Evolutionary conservation across 2,797 vertebrate species (phyloP).

Genomic region (Pempheris klunzingeri): DNA sequence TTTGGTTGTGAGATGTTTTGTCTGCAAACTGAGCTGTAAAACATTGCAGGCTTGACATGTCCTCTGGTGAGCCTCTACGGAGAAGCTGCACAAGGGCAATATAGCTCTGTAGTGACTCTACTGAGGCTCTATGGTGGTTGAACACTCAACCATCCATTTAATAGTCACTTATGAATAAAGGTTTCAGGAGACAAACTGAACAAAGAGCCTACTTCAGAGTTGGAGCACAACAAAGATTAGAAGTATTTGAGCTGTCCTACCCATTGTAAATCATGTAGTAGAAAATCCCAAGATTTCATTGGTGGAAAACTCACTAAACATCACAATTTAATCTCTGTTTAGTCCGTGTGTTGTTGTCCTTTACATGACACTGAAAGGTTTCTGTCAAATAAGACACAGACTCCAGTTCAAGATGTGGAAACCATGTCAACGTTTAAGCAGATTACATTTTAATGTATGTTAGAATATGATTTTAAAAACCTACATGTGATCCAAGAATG

Average conservation of each 20-base stretch:
- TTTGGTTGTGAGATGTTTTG: conserved; percentile 84
- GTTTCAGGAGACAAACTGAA: conserved; percentile 53
- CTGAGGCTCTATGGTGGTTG: conserved; percentile 54
- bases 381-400: conserved; percentile 58
- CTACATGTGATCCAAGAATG: conserved; percentile 51
- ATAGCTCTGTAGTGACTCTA: conserved; percentile 33
- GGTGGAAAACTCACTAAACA: conserved; percentile 58
- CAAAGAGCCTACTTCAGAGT: conserved; percentile 41
- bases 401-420: conserved; percentile 64
- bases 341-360: conserved; percentile 61
- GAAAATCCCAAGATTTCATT: conserved; percentile 50
- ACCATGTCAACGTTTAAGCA: conserved; percentile 61
- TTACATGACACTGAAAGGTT: conserved; percentile 58
- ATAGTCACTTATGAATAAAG: conserved; percentile 66
- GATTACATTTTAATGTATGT: conserved; percentile 69
- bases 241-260: conserved; percentile 12
- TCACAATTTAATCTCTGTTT: conserved; percentile 55
- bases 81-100: conserved; percentile 63
- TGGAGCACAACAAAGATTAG: conserved; percentile 23
- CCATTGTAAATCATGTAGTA: conserved; percentile 28
- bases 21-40: conserved; percentile 85
- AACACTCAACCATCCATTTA: conserved; percentile 70
- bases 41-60: conserved; percentile 78
- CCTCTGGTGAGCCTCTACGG: conserved; percentile 69
- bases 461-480: conserved; percentile 47